Conservation (phyloP, 2,888 invertebrate species). For the Diadromus collaris region DNA sequence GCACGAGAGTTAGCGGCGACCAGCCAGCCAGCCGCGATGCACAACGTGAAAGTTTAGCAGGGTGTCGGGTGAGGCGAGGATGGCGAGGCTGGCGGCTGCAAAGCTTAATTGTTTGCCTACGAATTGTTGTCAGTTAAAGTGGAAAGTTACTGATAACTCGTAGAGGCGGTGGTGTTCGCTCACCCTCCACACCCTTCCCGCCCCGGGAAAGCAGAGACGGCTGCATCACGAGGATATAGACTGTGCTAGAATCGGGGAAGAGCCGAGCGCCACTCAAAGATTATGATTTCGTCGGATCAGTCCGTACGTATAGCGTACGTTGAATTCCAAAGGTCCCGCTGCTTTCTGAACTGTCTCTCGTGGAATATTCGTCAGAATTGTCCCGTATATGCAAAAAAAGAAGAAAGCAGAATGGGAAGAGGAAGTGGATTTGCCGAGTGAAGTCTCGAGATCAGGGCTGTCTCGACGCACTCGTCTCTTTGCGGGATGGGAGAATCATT, state of each 20-base stretch:
- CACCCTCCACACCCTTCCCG: background rate
- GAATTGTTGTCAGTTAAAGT: slow-evolving; percentile 77
- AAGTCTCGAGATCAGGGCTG: slow-evolving; percentile 26
- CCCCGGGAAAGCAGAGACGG: slow-evolving; percentile 26
- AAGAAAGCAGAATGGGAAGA: background rate
- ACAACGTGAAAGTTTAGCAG: slow-evolving; percentile 68
- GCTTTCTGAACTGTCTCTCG: slow-evolving; percentile 19
- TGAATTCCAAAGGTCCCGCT: slow-evolving; percentile 11
- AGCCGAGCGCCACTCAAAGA: slow-evolving; percentile 39
- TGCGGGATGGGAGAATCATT: slow-evolving; percentile 13
- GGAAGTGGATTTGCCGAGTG: slow-evolving; percentile 18
- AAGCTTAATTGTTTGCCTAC: slow-evolving; percentile 75
- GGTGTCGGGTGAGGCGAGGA: slow-evolving; percentile 44
- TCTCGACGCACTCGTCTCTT: slow-evolving; percentile 1
- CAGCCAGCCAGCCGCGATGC: slow-evolving; percentile 60
- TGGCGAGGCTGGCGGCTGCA: slow-evolving; percentile 54
- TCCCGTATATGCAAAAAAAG: background rate
- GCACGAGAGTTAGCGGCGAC: slow-evolving; percentile 52
- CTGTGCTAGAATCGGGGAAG: slow-evolving; percentile 42
- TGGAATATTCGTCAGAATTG: slow-evolving; percentile 49
- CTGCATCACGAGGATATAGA: slow-evolving; percentile 25
- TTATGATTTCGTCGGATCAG: slow-evolving; percentile 55
- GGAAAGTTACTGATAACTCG: slow-evolving; percentile 76
- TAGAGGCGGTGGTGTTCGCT: slow-evolving; percentile 28
- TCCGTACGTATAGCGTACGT: slow-evolving; percentile 18